Percentiles rank a stretch among this genome's conserved stretches.
phyloP scores from a whole-genome alignment of 2,113 vertebrate species.

The Morone chrysops region DNA sequence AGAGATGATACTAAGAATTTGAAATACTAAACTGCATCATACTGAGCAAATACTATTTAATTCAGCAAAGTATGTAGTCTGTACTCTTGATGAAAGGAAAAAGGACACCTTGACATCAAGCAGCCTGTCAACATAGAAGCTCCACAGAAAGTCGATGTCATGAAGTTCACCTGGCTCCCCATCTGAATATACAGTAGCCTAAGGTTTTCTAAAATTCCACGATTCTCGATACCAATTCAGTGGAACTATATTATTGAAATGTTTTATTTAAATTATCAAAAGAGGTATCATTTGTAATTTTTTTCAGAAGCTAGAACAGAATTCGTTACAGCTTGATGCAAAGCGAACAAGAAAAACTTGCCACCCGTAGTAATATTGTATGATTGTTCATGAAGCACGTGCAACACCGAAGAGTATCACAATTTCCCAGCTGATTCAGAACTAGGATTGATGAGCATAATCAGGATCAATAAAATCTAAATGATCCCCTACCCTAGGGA shows the following conservation, averaged over 20 bases:
- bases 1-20: not conserved
- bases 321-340: not conserved
- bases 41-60: not conserved
- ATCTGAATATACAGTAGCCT: not conserved
- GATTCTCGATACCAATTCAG: too few species aligned
- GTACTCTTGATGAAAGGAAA: not conserved
- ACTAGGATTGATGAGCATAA: not conserved
- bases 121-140: not conserved
- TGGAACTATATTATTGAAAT: not conserved
- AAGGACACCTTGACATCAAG: not conserved
- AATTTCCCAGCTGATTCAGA: constrained; percentile 16
- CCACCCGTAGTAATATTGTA: not conserved
- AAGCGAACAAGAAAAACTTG: not conserved
- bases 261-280: not conserved
- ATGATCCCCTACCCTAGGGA: constrained; percentile 15
- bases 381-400: not conserved
- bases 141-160: not conserved
- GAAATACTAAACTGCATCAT: not conserved
- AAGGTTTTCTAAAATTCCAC: not conserved
- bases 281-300: not conserved
- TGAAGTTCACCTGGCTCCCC: not conserved
- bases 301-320: not conserved
- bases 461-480: constrained; percentile 30
- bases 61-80: not conserved
- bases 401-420: not conserved